Evolutionary conservation across 2,888 invertebrate genomes (phyloP).

Genomic region (Oxytorus armatus): DNA sequence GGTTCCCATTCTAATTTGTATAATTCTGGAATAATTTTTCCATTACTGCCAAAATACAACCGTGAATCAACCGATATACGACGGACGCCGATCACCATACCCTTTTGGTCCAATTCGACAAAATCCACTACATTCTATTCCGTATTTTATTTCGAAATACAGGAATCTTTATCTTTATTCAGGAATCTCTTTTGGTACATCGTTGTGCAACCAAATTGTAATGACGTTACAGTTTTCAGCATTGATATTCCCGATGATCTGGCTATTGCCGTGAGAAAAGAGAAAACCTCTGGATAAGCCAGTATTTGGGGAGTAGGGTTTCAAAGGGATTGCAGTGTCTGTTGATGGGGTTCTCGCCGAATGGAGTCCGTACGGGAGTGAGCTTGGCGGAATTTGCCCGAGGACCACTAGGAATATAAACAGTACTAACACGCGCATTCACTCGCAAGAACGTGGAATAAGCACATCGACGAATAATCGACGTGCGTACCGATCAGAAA

Average conservation of each 20-base stretch:
- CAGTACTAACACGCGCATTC: neutral
- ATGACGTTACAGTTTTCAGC: neutral
- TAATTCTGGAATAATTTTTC: neutral
- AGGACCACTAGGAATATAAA: constrained; percentile 1
- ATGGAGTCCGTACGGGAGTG: constrained; percentile 5
- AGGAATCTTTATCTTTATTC: neutral
- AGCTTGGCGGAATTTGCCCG: neutral
- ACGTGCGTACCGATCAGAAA: constrained; percentile 57
- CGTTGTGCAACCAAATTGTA: no score
- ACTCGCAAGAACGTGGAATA: neutral
- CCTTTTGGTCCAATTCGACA: neutral
- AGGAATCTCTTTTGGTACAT: constrained; percentile 4
- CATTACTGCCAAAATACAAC: neutral
- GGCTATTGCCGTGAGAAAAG: neutral
- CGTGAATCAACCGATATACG: neutral
- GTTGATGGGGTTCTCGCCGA: neutral
- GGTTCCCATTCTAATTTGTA: neutral
- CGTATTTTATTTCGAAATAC: neutral
- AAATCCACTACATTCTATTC: neutral
- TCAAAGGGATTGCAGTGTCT: neutral
- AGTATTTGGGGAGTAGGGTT: constrained; percentile 5
- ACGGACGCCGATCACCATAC: neutral
- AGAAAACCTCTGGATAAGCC: constrained; percentile 18
- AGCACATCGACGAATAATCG: constrained; percentile 46
- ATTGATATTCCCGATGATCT: constrained; percentile 11